These are phyloP conservation scores for Apis cerana DNA, from an alignment of 1,140 invertebrate genomes.

Conservation along the genomic window DNA sequence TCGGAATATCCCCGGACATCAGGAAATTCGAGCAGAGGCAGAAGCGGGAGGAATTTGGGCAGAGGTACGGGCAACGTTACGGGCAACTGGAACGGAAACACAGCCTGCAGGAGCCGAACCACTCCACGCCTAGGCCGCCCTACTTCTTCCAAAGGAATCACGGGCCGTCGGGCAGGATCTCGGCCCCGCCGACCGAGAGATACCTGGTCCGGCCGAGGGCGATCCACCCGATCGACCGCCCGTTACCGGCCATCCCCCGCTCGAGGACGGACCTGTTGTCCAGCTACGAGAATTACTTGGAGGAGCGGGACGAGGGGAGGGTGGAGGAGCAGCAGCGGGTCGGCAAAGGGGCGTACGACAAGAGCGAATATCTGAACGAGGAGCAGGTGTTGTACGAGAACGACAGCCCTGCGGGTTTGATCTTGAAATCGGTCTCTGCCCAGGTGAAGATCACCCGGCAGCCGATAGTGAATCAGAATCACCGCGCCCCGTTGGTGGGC, in stretches of 20 bases:
- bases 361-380: constrained; percentile 23
- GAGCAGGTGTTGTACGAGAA: constrained; percentile 59
- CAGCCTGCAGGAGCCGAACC: constrained; percentile 74
- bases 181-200: constrained; percentile 74
- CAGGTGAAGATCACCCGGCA: constrained; percentile 69
- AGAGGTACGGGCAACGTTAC: constrained; percentile 55
- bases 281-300: constrained; percentile 70
- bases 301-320: constrained; percentile 23
- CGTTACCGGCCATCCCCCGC: constrained; percentile 75
- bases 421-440: constrained; percentile 65
- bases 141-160: constrained; percentile 73
- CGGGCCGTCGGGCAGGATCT: constrained; percentile 73
- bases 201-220: constrained; percentile 70
- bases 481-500: constrained; percentile 51
- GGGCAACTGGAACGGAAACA: constrained; percentile 74
- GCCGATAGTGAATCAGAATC: constrained; percentile 61
- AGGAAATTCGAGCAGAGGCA: constrained; percentile 55
- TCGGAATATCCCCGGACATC: constrained; percentile 51
- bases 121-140: constrained; percentile 3
- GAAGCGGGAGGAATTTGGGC: constrained; percentile 37
- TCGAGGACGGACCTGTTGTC: constrained; percentile 68
- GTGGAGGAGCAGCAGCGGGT: neutral
- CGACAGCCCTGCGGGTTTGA: constrained; percentile 47
- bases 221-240: constrained; percentile 74
- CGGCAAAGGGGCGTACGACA: no score